Conservation (phyloP, 1,140 invertebrate species). For the Leptestheria dahalacensis region DNA sequence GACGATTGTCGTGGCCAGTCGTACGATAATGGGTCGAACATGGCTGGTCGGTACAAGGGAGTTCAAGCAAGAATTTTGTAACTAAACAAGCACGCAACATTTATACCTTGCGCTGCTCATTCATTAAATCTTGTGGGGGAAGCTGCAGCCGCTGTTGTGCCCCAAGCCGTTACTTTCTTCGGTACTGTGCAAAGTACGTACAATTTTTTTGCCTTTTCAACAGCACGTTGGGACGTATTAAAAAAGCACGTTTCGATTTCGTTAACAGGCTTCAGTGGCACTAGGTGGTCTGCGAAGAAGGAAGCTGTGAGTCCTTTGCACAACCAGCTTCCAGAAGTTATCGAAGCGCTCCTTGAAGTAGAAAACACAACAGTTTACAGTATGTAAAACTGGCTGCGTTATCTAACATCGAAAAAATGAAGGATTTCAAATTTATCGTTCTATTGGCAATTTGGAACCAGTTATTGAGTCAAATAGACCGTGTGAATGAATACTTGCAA, state of each 20-base stretch:
- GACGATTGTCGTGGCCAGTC: slow-evolving; percentile 25
- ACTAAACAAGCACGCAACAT: slow-evolving; percentile 17
- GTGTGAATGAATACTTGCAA: slow-evolving; percentile 10
- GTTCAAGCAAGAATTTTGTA: slow-evolving; percentile 19
- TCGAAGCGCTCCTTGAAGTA: slow-evolving; percentile 5
- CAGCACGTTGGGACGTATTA: slow-evolving; percentile 4
- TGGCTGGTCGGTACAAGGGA: slow-evolving; percentile 23
- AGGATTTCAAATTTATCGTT: not conserved
- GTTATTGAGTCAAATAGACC: slow-evolving; percentile 9
- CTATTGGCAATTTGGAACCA: slow-evolving; percentile 8
- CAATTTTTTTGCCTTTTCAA: slow-evolving; percentile 10
- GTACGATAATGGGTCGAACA: slow-evolving; percentile 27
- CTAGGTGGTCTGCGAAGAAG: slow-evolving; percentile 7
- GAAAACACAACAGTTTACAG: not conserved
- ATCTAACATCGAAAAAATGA: not conserved
- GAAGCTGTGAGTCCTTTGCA: slow-evolving; percentile 10
- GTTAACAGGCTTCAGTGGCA: slow-evolving; percentile 7
- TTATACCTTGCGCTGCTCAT: slow-evolving; percentile 17
- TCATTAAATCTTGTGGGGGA: slow-evolving; percentile 17
- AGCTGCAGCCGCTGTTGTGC: slow-evolving; percentile 3
- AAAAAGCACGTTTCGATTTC: not conserved
- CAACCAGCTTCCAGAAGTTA: not conserved
- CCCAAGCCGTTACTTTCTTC: slow-evolving; percentile 14
- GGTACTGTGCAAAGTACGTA: slow-evolving; percentile 5
- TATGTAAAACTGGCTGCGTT: not conserved